phyloP scores from a whole-genome alignment of 2,888 invertebrate species.

The Eupithecia exiguata region DNA sequence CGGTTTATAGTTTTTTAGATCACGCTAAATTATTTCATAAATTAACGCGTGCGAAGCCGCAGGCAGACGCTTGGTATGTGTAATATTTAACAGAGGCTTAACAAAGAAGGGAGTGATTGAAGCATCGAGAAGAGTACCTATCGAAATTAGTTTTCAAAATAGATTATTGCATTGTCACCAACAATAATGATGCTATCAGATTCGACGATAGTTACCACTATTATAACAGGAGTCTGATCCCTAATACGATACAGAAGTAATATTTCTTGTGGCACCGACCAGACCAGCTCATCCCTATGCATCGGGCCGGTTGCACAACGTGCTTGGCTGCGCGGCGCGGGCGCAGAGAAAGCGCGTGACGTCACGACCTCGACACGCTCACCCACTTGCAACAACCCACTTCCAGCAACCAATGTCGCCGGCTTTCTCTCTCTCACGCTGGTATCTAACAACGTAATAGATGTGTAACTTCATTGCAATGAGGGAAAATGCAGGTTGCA shows the following conservation, averaged over 20 bases:
- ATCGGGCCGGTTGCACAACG: constrained; percentile 69
- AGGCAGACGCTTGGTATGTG: too few relatives aligned
- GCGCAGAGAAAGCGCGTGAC: constrained; percentile 82
- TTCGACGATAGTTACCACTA: not conserved
- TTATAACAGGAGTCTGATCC: not conserved
- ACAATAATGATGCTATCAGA: not conserved
- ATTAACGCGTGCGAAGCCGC: too few relatives aligned
- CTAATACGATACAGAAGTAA: not conserved
- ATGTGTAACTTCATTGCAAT: constrained; percentile 34
- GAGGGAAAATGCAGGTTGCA: constrained; percentile 23
- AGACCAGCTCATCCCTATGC: constrained; percentile 45
- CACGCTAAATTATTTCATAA: too few relatives aligned
- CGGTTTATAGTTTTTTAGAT: too few relatives aligned
- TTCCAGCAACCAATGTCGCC: constrained; percentile 70
- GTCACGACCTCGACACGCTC: constrained; percentile 84
- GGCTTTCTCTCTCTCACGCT: constrained; percentile 47
- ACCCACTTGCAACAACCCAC: constrained; percentile 81
- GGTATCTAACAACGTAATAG: constrained; percentile 35
- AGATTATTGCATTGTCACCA: not conserved
- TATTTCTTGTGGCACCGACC: constrained; percentile 2
- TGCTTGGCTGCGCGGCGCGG: constrained; percentile 49
- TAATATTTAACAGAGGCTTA: not conserved
- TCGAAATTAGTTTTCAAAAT: not conserved
- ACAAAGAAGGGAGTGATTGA: not conserved
- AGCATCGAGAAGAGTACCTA: not conserved